Conservation (phyloP, 2,113 vertebrate species). For the Nothoprocta perdicaria region DNA sequence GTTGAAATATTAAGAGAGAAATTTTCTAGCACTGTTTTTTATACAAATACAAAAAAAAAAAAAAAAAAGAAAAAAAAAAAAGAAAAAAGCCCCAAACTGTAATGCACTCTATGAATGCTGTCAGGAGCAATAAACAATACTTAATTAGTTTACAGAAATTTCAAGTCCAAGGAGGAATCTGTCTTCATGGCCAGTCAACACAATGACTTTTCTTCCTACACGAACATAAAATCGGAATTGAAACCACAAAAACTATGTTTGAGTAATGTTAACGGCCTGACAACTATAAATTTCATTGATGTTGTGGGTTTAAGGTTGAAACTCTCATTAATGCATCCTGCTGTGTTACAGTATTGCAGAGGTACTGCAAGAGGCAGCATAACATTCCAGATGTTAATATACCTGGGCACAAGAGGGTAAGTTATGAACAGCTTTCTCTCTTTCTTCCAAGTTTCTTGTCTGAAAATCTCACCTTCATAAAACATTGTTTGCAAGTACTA, state of each 20-base stretch:
- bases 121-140: conserved; percentile 13
- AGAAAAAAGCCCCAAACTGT: too few relatives aligned
- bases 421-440: not conserved
- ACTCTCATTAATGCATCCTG: conserved; percentile 69
- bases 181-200: not conserved
- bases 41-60: not conserved
- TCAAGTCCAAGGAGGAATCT: conserved; percentile 13
- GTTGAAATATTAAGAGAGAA: not conserved
- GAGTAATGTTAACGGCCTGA: conserved; percentile 49
- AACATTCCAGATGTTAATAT: conserved; percentile 66
- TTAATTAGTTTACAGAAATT: conserved; percentile 21
- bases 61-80: too few relatives aligned
- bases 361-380: conserved; percentile 57
- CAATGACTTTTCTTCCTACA: conserved; percentile 27
- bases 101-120: not conserved
- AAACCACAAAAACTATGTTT: conserved; percentile 47
- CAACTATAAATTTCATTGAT: conserved; percentile 65
- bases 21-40: not conserved
- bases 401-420: conserved; percentile 21
- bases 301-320: conserved; percentile 62
- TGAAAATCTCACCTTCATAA: conserved; percentile 25
- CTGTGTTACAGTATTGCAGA: conserved; percentile 64
- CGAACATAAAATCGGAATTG: conserved; percentile 37
- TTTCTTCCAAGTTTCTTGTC: not conserved
- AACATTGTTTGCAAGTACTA: not conserved